Percentiles rank a stretch among this genome's conserved stretches.
Conservation (phyloP, 1,140 invertebrate genomes). For the Atopsyche davidsoni region DNA sequence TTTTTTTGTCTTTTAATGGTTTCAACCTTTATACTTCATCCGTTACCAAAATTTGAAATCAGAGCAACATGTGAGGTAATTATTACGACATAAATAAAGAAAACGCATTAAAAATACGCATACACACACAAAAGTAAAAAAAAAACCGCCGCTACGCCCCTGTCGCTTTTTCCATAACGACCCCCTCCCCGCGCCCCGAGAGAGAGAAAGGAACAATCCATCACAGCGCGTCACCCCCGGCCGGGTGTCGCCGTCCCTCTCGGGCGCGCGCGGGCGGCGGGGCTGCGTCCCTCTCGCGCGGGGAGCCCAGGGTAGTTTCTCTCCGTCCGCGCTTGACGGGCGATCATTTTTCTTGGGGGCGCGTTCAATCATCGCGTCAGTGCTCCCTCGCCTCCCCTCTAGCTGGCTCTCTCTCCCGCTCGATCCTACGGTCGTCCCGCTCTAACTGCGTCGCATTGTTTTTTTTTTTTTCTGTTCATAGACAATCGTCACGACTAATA, state of each 20-base stretch:
- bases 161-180: conserved; percentile 53
- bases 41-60: no score
- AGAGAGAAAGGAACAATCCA: conserved; percentile 54
- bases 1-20: no score
- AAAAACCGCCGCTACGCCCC: no score
- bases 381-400: conserved; percentile 38
- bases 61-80: no score
- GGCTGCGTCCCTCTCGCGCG: conserved; percentile 35
- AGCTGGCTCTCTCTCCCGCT: conserved; percentile 37
- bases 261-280: conserved; percentile 26
- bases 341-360: conserved; percentile 53
- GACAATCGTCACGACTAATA: no score
- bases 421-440: conserved; percentile 31
- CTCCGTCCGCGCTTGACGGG: conserved; percentile 52
- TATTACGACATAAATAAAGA: no score
- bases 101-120: no score
- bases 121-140: no score
- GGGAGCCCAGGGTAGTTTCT: conserved; percentile 53
- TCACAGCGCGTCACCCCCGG: conserved; percentile 53
- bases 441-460: conserved; percentile 50
- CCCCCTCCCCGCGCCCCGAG: conserved; percentile 48
- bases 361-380: conserved; percentile 53
- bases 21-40: no score
- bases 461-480: no score
- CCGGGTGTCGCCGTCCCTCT: conserved; percentile 39